Conservation (phyloP, 2,888 invertebrate species). For the Gryllus longicercus region DNA sequence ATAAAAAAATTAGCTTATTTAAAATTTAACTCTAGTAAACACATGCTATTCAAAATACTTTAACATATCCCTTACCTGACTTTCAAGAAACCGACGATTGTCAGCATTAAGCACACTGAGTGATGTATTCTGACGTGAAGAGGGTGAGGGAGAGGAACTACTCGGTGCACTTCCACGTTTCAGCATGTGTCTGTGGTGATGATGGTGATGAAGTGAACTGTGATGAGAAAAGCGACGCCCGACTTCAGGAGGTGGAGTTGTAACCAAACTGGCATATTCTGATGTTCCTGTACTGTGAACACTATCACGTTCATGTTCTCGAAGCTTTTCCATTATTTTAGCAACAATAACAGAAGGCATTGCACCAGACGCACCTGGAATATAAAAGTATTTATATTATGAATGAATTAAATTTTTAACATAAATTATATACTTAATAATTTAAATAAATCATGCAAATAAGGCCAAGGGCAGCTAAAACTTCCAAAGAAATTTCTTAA, state of each 20-base stretch:
- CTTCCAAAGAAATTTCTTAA: not conserved
- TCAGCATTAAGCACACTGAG: constrained; percentile 45
- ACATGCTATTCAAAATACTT: no score
- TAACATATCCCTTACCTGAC: constrained; percentile 39
- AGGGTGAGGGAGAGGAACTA: not conserved
- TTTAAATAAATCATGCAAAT: not conserved
- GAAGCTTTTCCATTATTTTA: constrained; percentile 64
- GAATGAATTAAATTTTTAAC: not conserved
- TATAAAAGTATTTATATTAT: no score
- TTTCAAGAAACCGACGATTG: constrained; percentile 46
- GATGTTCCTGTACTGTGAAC: constrained; percentile 33
- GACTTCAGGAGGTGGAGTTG: not conserved
- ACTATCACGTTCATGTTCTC: constrained; percentile 40
- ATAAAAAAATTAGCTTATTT: no score
- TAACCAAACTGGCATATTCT: not conserved
- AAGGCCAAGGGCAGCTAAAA: not conserved
- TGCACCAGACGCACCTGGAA: constrained; percentile 68
- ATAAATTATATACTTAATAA: not conserved
- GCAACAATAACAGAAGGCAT: constrained; percentile 77
- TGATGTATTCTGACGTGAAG: not conserved
- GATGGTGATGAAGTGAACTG: constrained; percentile 23
- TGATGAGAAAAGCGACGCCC: not conserved
- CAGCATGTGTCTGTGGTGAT: constrained; percentile 4
- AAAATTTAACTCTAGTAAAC: no score
- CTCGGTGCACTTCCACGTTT: not conserved